phyloP scores from a whole-genome alignment of 2,888 invertebrate species.

The Mythimna pallens region DNA sequence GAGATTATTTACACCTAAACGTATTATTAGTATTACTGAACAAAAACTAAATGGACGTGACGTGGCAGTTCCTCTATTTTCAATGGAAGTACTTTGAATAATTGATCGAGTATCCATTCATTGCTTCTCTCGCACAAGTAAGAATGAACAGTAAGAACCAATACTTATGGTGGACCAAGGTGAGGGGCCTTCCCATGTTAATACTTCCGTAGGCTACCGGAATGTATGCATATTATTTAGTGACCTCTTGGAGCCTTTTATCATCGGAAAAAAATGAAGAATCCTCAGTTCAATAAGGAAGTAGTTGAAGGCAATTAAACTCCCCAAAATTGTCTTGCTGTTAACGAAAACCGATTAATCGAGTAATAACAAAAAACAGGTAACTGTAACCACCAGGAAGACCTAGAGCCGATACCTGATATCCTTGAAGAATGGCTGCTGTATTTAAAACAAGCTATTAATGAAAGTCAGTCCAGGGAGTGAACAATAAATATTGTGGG shows the following conservation, averaged over 20 bases:
- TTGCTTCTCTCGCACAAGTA: background rate
- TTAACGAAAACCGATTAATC: constrained; percentile 36
- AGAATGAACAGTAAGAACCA: constrained; percentile 41
- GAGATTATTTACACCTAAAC: constrained; percentile 5
- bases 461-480: constrained; percentile 23
- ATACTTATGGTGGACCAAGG: constrained; percentile 29
- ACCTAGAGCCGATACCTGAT: constrained; percentile 47
- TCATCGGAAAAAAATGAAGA: background rate
- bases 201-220: constrained; percentile 6
- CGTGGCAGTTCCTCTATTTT: constrained; percentile 5
- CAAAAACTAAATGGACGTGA: constrained; percentile 33
- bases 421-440: constrained; percentile 50
- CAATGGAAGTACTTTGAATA: constrained; percentile 14
- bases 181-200: constrained; percentile 10
- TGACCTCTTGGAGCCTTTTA: background rate
- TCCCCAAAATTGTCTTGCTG: constrained; percentile 10
- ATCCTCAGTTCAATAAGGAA: constrained; percentile 25
- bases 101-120: constrained; percentile 37
- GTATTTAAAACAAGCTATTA: constrained; percentile 28
- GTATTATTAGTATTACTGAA: constrained; percentile 6
- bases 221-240: background rate
- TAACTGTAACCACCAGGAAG: constrained; percentile 52
- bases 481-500: background rate
- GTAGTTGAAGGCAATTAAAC: constrained; percentile 16
- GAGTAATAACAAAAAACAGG: constrained; percentile 13